Percentiles rank a stretch among this genome's conserved stretches.
Conservation (phyloP, 2,113 vertebrate genomes). For the Pluvialis apricaria region DNA sequence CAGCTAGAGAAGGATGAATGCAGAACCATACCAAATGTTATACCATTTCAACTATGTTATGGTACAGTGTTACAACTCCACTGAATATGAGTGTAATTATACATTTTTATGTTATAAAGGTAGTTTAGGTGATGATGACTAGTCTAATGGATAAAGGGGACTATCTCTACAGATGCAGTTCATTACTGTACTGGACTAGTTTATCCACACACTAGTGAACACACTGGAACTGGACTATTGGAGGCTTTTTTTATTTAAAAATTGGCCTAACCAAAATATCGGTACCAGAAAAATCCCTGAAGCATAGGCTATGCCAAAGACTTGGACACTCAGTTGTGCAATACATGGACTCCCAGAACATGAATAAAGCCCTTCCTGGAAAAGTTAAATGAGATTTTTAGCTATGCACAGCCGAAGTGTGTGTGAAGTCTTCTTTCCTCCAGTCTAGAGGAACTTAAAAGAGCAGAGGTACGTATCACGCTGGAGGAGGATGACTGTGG, state of each 20-base stretch:
- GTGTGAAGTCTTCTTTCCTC: neutral
- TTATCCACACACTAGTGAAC: neutral
- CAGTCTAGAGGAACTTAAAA: neutral
- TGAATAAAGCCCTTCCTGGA: neutral
- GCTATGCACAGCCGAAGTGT: neutral
- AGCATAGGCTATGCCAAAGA: neutral
- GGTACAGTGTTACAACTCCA: neutral
- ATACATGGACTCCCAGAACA: neutral
- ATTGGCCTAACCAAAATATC: neutral
- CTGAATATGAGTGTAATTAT: neutral
- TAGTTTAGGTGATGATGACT: neutral
- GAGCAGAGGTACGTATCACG: neutral
- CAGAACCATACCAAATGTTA: neutral
- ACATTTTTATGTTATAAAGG: neutral
- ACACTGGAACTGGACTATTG: neutral
- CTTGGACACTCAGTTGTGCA: neutral
- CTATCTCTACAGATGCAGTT: neutral
- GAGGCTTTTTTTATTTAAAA: neutral
- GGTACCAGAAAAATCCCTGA: neutral
- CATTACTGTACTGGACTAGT: neutral
- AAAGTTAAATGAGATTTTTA: neutral
- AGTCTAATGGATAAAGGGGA: neutral
- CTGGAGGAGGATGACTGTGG: neutral
- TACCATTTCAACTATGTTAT: neutral
- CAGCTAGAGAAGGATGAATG: neutral